These are phyloP conservation scores for Hiodon alosoides DNA, from an alignment of 2,113 vertebrate genomes.

Conservation along the genomic window DNA sequence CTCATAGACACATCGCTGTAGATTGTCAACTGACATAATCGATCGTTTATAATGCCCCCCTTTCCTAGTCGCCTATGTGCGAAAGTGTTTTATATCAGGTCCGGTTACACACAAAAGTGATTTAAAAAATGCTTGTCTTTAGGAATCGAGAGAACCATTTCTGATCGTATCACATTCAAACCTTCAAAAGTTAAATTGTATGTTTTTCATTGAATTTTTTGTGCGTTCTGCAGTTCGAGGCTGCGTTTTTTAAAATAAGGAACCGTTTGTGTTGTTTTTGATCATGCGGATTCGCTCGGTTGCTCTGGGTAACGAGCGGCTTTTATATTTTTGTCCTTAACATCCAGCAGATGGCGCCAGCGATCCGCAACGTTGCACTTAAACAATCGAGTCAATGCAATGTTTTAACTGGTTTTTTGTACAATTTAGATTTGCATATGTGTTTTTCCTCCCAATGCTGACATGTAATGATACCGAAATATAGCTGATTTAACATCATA, in stretches of 20 bases:
- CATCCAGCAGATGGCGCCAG: slow-evolving; percentile 21
- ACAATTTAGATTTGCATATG: not conserved
- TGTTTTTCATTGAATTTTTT: too few relatives aligned
- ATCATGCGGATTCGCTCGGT: not conserved
- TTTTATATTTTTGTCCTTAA: not conserved
- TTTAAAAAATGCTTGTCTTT: too few relatives aligned
- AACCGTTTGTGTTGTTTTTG: not conserved
- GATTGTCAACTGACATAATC: too few relatives aligned
- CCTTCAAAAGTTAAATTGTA: too few relatives aligned
- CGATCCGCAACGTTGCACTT: not conserved
- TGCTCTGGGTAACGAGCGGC: not conserved
- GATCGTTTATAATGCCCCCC: too few relatives aligned
- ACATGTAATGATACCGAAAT: slow-evolving; percentile 8
- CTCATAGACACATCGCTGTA: not conserved
- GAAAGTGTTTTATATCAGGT: too few relatives aligned
- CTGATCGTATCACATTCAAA: too few relatives aligned
- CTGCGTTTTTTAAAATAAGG: too few relatives aligned
- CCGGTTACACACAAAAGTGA: too few relatives aligned
- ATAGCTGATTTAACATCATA: not conserved
- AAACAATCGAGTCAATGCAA: not conserved
- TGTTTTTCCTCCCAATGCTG: slow-evolving; percentile 1
- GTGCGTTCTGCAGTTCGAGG: too few relatives aligned
- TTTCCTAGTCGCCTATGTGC: too few relatives aligned
- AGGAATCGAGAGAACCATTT: too few relatives aligned
- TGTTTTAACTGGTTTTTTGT: not conserved